A percentile compares a stretch with the other conserved stretches of the same genome.
phyloP scores from a whole-genome alignment of 2,797 vertebrate genomes.

The Rhinophrynus dorsalis region DNA sequence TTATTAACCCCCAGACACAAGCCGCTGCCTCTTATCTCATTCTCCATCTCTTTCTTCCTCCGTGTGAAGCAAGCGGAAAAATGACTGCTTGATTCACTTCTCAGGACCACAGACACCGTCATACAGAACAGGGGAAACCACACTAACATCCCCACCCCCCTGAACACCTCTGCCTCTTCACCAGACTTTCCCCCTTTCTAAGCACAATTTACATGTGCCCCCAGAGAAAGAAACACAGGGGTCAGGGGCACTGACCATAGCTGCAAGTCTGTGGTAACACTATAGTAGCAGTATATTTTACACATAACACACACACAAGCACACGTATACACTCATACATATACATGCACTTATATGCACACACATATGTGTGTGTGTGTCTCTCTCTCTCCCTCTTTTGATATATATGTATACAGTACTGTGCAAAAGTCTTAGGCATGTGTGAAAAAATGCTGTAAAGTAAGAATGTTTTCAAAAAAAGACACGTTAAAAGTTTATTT shows the following conservation, averaged over 20 bases:
- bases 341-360: too few species aligned
- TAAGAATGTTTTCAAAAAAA: too few species aligned
- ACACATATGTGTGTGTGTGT: too few species aligned
- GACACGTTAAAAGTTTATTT: too few species aligned
- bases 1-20: background rate
- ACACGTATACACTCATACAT: too few species aligned
- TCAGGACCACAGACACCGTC: background rate
- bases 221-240: background rate
- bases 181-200: background rate
- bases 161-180: background rate
- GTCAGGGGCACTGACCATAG: background rate
- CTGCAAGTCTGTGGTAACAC: background rate
- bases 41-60: background rate
- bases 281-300: too few species aligned
- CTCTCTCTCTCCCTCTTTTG: background rate
- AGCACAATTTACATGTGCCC: background rate
- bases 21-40: background rate
- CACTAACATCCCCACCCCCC: background rate
- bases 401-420: too few species aligned
- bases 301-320: too few species aligned
- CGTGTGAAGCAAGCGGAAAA: constrained; percentile 18
- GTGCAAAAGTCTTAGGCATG: too few species aligned
- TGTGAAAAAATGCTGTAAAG: too few species aligned
- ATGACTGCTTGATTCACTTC: background rate
- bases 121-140: constrained; percentile 6